phyloP scores from a whole-genome alignment of 2,797 vertebrate species.

The Characodon lateralis region DNA sequence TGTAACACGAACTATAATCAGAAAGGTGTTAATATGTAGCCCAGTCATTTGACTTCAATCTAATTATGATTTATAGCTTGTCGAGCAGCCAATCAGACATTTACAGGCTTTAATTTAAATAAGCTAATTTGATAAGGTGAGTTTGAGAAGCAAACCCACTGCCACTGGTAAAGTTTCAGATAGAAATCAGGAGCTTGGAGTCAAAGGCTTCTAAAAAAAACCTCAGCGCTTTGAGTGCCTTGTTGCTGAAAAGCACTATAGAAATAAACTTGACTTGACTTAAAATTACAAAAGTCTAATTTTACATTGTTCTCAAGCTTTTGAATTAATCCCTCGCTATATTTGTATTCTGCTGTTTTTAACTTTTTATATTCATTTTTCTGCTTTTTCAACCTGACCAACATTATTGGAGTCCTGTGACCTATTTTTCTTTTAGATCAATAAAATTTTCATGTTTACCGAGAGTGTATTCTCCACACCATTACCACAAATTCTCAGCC shows the following conservation, averaged over 20 bases:
- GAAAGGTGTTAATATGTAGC: constrained; percentile 26
- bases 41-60: constrained; percentile 33
- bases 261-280: too few relatives aligned
- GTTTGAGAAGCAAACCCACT: constrained; percentile 6
- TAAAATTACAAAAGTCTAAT: background rate
- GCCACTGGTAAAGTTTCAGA: background rate
- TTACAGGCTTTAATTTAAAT: constrained; percentile 15
- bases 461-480: constrained; percentile 11
- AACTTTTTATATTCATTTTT: background rate
- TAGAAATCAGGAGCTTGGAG: background rate
- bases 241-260: too few relatives aligned
- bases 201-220: background rate
- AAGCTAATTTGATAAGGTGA: constrained; percentile 1
- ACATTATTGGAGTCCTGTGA: constrained; percentile 7
- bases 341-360: background rate
- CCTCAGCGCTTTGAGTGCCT: too few relatives aligned
- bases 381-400: constrained; percentile 1
- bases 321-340: background rate
- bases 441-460: background rate
- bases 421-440: background rate
- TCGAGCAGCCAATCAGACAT: constrained; percentile 7
- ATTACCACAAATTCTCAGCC: constrained; percentile 4
- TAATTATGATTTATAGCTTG: constrained; percentile 53
- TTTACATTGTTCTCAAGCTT: background rate
- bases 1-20: constrained; percentile 36